Evolutionary conservation across 92 coral and sea anemone genomes (phyloP).

Genomic region (Desmophyllum pertusum): DNA sequence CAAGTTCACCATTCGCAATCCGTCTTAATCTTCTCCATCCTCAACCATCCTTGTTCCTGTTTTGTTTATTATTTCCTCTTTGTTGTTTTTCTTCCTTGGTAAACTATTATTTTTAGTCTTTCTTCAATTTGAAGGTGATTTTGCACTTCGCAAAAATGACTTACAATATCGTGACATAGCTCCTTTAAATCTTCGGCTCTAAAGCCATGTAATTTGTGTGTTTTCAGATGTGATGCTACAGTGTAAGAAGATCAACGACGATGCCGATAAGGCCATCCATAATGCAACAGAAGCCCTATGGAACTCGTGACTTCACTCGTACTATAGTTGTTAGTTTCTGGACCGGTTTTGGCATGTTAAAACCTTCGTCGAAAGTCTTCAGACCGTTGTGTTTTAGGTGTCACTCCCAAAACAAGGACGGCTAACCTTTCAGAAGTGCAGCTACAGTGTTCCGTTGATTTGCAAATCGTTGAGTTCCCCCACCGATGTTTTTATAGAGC

Average conservation of each 20-base stretch:
- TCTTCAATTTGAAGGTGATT: too few relatives aligned
- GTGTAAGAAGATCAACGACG: conserved; percentile 82
- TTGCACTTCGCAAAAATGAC: too few relatives aligned
- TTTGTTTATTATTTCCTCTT: too few relatives aligned
- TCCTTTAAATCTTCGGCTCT: not conserved
- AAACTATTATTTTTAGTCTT: too few relatives aligned
- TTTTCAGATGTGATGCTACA: conserved; percentile 78
- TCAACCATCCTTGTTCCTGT: too few relatives aligned
- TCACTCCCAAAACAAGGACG: not conserved
- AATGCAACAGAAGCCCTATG: conserved; percentile 86
- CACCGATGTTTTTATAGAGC: not conserved
- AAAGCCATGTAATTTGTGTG: not conserved
- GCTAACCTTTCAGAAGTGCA: not conserved
- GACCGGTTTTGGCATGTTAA: not conserved
- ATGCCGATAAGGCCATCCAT: conserved; percentile 77
- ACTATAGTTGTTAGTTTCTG: not conserved
- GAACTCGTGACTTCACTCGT: conserved; percentile 33
- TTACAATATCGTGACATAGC: too few relatives aligned
- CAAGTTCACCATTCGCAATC: too few relatives aligned
- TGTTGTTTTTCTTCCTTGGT: too few relatives aligned
- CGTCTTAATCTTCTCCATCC: too few relatives aligned
- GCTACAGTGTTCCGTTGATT: not conserved
- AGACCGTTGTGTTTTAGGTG: not conserved
- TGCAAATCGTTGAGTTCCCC: not conserved
- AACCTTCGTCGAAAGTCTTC: too few relatives aligned